A percentile compares a stretch with the other conserved stretches of the same genome.
Conservation (phyloP, 2,113 vertebrate species). For the Lepisosteus osseus region DNA sequence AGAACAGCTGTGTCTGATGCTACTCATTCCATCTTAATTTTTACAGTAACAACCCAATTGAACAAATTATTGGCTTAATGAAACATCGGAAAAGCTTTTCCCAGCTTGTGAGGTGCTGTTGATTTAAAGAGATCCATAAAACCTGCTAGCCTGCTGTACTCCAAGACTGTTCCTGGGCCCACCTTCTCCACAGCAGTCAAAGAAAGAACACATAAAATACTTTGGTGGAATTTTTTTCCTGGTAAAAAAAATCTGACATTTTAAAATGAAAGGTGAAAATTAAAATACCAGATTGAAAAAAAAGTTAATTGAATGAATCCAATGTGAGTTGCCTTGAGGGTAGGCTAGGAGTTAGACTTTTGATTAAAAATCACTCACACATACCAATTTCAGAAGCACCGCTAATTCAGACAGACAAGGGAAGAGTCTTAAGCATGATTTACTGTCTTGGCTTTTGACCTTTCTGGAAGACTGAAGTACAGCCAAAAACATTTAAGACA, state of each 20-base stretch:
- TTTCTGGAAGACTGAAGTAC: conserved; percentile 20
- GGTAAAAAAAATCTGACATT: conserved; percentile 54
- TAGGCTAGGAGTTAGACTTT: conserved; percentile 58
- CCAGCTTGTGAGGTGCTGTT: too few species aligned
- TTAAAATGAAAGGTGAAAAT: conserved; percentile 33
- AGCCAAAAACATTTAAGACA: conserved; percentile 23
- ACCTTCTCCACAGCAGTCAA: too few species aligned
- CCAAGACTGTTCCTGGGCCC: too few species aligned
- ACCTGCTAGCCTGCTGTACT: too few species aligned
- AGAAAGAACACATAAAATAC: too few species aligned
- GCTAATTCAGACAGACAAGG: conserved; percentile 53
- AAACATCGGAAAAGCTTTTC: too few species aligned
- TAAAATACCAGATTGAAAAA: conserved; percentile 27
- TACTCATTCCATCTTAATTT: too few species aligned
- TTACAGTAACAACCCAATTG: too few species aligned
- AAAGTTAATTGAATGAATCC: conserved; percentile 64
- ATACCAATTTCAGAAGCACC: conserved; percentile 25
- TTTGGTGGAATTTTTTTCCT: background rate
- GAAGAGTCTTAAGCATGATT: conserved; percentile 43
- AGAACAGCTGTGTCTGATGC: too few species aligned
- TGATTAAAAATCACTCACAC: conserved; percentile 69
- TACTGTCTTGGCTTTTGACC: conserved; percentile 25
- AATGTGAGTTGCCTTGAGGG: conserved; percentile 64
- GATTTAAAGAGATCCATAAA: too few species aligned
- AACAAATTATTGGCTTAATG: too few species aligned